Percentiles rank a stretch among this genome's conserved stretches.
These are phyloP conservation scores for Petromus typicus DNA, from an alignment of 2,113 vertebrate genomes.

Conservation along the genomic window DNA sequence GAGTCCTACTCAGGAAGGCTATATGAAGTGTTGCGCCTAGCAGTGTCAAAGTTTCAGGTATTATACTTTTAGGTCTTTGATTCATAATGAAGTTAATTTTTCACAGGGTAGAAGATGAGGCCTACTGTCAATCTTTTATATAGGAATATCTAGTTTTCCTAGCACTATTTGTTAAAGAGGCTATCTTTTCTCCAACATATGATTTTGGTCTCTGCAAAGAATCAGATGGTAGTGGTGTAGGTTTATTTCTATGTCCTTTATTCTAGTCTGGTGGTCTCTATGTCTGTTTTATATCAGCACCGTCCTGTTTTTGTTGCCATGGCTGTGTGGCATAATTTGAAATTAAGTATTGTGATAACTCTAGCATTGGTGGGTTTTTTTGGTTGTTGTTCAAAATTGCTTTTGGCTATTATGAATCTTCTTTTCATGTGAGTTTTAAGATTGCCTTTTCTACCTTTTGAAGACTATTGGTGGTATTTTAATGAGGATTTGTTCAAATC, in stretches of 20 bases:
- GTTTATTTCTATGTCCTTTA: neutral
- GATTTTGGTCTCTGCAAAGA: neutral
- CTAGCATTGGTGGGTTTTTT: neutral
- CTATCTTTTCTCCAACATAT: neutral
- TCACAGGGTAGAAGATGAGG: neutral
- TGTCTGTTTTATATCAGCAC: neutral
- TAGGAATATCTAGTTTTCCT: neutral
- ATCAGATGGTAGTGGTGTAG: neutral
- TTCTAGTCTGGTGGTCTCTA: neutral
- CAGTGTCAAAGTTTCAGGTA: neutral
- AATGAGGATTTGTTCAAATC: neutral
- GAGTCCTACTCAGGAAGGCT: neutral
- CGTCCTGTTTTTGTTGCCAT: neutral
- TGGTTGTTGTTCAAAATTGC: neutral
- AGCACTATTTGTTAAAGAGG: neutral
- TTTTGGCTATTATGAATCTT: neutral
- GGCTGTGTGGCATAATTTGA: neutral
- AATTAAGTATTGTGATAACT: neutral
- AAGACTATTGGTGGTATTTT: neutral
- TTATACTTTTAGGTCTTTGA: neutral
- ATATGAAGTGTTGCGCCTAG: neutral
- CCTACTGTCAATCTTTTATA: neutral
- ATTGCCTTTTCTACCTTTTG: neutral
- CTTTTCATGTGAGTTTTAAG: neutral
- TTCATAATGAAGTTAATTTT: neutral